These are phyloP conservation scores for Drosophila repletoides DNA, from an alignment of 1,140 invertebrate species.

Conservation along the genomic window DNA sequence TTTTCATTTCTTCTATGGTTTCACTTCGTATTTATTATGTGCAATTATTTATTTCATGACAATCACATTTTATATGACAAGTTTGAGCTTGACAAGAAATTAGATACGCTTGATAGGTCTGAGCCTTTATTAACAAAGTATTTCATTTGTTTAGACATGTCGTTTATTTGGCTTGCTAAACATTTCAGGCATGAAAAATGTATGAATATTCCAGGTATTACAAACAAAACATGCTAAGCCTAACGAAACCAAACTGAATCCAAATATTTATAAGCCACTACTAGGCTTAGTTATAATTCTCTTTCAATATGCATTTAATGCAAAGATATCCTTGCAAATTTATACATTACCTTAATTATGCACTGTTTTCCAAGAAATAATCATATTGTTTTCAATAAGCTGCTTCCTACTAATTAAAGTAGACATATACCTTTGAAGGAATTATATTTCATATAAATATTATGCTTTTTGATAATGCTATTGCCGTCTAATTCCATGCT, in stretches of 20 bases:
- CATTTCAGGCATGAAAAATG: neutral
- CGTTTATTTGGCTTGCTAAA: neutral
- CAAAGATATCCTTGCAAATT: no score
- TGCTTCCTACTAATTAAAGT: no score
- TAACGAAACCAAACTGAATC: neutral
- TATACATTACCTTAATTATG: no score
- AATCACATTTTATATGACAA: slow-evolving; percentile 48
- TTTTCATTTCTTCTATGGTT: slow-evolving; percentile 15
- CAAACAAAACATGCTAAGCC: neutral
- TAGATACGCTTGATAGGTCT: neutral
- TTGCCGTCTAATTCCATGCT: no score
- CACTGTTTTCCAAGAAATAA: no score
- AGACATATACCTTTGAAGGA: no score
- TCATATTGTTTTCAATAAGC: no score
- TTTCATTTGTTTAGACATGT: neutral
- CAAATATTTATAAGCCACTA: no score
- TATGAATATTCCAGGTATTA: neutral
- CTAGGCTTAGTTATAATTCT: no score
- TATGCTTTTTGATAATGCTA: no score
- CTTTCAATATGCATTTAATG: no score
- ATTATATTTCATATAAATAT: no score
- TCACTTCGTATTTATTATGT: slow-evolving; percentile 7
- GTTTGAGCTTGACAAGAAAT: slow-evolving; percentile 26
- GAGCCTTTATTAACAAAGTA: neutral
- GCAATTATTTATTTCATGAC: slow-evolving; percentile 44